Percentiles rank a stretch among this genome's conserved stretches.
Conservation (phyloP, 2,797 vertebrate genomes). For the Lates japonicus region DNA sequence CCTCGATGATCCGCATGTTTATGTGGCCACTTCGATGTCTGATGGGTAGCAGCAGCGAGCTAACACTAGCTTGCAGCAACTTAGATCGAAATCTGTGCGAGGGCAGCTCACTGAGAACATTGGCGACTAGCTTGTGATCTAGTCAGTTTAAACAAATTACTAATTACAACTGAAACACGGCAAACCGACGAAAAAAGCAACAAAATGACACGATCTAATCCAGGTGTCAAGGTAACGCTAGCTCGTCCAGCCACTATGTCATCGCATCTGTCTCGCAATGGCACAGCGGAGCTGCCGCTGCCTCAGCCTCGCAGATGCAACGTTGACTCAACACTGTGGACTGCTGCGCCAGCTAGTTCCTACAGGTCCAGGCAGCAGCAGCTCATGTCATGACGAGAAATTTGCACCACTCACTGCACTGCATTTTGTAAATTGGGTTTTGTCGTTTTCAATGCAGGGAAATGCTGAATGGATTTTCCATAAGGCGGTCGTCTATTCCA, state of each 20-base stretch:
- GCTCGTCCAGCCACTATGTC: constrained; percentile 65
- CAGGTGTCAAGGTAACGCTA: constrained; percentile 23
- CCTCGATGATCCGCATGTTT: constrained; percentile 85
- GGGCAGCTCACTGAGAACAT: constrained; percentile 56
- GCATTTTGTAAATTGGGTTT: constrained; percentile 42
- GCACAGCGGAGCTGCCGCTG: constrained; percentile 51
- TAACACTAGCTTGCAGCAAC: constrained; percentile 78
- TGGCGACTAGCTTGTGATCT: constrained; percentile 27
- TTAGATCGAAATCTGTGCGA: constrained; percentile 67
- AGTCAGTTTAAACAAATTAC: not conserved
- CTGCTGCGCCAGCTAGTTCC: constrained; percentile 73
- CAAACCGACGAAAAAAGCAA: not conserved
- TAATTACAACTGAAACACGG: not conserved
- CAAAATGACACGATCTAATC: not conserved
- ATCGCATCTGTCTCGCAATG: constrained; percentile 63
- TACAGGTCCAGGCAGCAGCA: constrained; percentile 65
- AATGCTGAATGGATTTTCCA: constrained; percentile 32
- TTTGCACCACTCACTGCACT: constrained; percentile 57
- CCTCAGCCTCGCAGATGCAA: constrained; percentile 62
- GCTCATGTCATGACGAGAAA: constrained; percentile 63
- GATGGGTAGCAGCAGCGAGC: constrained; percentile 72
- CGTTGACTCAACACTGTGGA: constrained; percentile 71
- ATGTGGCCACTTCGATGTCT: constrained; percentile 75
- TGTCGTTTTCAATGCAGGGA: constrained; percentile 24
- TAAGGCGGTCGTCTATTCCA: not conserved